Evolutionary conservation across 2,113 vertebrate genomes (phyloP).

Genomic region (Chitala chitala): DNA sequence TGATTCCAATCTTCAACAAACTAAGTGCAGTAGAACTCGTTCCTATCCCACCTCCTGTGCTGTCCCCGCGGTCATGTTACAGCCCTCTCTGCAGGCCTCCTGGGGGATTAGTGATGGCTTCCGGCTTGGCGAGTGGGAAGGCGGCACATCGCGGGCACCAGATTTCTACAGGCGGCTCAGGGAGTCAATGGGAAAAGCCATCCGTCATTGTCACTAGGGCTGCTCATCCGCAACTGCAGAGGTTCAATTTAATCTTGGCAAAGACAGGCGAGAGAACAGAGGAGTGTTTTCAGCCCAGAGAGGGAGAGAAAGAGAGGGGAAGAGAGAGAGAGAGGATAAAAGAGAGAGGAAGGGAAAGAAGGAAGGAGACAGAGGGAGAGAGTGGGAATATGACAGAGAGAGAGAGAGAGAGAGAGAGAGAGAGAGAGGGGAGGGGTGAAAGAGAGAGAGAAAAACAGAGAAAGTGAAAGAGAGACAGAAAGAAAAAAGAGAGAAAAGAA

Average conservation of each 20-base stretch:
- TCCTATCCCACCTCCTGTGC: neutral
- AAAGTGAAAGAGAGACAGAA: neutral
- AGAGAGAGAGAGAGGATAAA: neutral
- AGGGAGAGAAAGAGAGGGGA: neutral
- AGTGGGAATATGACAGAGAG: neutral
- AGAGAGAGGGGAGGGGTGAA: slow-evolving; percentile 42
- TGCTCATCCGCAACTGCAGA: slow-evolving; percentile 54
- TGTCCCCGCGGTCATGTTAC: neutral
- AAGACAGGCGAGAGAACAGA: slow-evolving; percentile 46
- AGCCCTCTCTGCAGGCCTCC: slow-evolving; percentile 21
- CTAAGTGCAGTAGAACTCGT: neutral
- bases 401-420: neutral
- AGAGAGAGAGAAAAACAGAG: neutral
- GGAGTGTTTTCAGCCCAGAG: slow-evolving; percentile 25
- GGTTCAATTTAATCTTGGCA: slow-evolving; percentile 45
- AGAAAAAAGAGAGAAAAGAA: neutral
- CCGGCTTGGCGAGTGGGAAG: slow-evolving; percentile 36
- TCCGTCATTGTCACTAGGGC: slow-evolving; percentile 60
- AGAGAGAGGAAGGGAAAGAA: neutral
- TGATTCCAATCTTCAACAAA: neutral
- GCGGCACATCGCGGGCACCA: slow-evolving; percentile 53
- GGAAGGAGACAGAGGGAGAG: neutral
- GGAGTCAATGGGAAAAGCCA: slow-evolving; percentile 50
- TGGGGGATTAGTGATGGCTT: slow-evolving; percentile 38
- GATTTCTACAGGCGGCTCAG: slow-evolving; percentile 53